phyloP scores from a whole-genome alignment of 1,140 invertebrate genomes.

The Manduca sexta region DNA sequence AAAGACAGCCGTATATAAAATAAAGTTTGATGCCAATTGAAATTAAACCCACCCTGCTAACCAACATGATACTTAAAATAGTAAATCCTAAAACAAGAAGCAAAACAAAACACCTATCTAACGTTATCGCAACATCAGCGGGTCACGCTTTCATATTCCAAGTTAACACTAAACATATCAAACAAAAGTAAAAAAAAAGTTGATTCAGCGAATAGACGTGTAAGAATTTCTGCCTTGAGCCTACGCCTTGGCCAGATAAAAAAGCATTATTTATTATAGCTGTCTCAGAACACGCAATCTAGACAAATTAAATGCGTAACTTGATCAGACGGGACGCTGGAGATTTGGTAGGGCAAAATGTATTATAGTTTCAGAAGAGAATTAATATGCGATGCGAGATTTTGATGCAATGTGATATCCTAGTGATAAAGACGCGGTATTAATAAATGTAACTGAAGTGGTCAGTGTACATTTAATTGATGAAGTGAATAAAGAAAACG shows the following conservation, averaged over 20 bases:
- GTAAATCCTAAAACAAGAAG: background rate
- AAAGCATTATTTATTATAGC: constrained; percentile 58
- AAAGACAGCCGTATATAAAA: too few relatives aligned
- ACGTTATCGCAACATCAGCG: background rate
- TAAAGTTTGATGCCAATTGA: too few relatives aligned
- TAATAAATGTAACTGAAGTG: too few relatives aligned
- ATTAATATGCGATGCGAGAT: constrained; percentile 12
- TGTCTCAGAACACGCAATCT: constrained; percentile 55
- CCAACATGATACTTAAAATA: too few relatives aligned
- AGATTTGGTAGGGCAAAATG: constrained; percentile 16
- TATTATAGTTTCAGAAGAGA: constrained; percentile 20
- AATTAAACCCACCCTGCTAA: too few relatives aligned
- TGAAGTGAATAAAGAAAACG: too few relatives aligned
- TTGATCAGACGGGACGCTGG: constrained; percentile 31
- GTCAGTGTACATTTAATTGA: too few relatives aligned
- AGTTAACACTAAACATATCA: constrained; percentile 21
- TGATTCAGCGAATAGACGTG: constrained; percentile 55
- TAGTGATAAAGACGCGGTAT: background rate
- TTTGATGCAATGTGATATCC: constrained; percentile 15
- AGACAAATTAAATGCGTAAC: constrained; percentile 64
- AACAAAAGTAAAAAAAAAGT: constrained; percentile 36
- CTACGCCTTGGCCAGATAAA: constrained; percentile 52
- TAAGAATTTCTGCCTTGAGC: constrained; percentile 53
- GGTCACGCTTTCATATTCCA: constrained; percentile 13
- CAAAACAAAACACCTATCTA: background rate